Percentiles rank a stretch among this genome's conserved stretches.
These are phyloP conservation scores for Octodon degus DNA, from an alignment of 2,113 vertebrate genomes.

Conservation along the genomic window DNA sequence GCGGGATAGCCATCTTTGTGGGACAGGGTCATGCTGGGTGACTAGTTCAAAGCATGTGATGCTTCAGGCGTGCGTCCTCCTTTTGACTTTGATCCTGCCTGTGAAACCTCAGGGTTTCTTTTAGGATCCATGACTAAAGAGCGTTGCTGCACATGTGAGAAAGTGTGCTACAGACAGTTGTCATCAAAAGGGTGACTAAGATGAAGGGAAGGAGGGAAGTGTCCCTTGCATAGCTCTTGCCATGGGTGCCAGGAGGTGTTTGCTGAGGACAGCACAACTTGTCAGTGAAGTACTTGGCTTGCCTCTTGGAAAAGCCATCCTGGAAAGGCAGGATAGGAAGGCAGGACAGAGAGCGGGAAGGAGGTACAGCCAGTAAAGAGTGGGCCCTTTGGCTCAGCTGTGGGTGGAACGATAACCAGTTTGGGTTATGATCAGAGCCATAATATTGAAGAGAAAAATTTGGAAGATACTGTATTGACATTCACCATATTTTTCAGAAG, in stretches of 20 bases:
- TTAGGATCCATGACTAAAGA: slow-evolving; percentile 12
- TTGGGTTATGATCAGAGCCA: neutral
- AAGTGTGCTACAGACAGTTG: neutral
- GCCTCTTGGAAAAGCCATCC: neutral
- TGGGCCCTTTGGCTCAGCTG: neutral
- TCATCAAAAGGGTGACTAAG: slow-evolving; percentile 2
- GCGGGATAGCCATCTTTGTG: neutral
- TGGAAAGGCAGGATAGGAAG: neutral
- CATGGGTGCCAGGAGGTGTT: neutral
- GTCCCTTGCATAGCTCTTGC: neutral
- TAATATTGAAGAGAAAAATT: neutral
- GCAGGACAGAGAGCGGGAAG: neutral
- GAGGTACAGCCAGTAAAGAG: too few species aligned
- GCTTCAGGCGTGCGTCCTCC: neutral
- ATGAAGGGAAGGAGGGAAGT: neutral
- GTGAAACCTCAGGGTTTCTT: neutral
- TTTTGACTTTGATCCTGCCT: neutral
- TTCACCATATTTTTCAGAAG: neutral
- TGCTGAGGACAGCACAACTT: neutral
- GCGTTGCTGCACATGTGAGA: neutral
- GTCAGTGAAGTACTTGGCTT: neutral
- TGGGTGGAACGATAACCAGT: neutral
- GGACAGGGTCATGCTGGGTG: neutral
- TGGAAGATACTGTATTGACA: neutral
- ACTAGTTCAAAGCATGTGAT: neutral